phyloP scores from a whole-genome alignment of 2,888 invertebrate genomes.

The Orthosia incerta region DNA sequence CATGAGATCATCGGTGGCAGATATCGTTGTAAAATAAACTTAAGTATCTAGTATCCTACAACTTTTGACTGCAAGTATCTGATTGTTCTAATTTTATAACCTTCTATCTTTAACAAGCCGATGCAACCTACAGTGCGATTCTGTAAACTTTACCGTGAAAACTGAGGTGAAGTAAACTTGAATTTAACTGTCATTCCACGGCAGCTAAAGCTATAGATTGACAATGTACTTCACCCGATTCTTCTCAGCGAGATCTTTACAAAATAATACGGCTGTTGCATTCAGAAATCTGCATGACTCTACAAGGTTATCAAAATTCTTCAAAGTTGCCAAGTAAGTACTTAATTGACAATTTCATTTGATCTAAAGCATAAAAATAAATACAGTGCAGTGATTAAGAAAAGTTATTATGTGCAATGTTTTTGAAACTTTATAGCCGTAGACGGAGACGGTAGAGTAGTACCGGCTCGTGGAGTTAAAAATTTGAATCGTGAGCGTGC shows the following conservation, averaged over 20 bases:
- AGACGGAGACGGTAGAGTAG: conserved; percentile 39
- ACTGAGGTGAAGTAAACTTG: too few relatives aligned
- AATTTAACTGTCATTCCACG: too few relatives aligned
- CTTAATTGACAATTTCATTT: conserved; percentile 21
- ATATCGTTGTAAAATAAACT: too few relatives aligned
- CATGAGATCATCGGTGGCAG: too few relatives aligned
- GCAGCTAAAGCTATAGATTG: too few relatives aligned
- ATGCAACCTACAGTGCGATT: conserved; percentile 28
- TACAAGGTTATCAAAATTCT: conserved; percentile 12
- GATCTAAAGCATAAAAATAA: conserved; percentile 12
- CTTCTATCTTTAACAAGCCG: neutral
- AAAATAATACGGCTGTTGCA: conserved; percentile 30
- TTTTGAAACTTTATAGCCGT: conserved; percentile 23
- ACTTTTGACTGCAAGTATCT: too few relatives aligned
- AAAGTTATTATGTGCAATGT: conserved; percentile 57
- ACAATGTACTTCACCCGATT: too few relatives aligned
- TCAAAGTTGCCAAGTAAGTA: conserved; percentile 6
- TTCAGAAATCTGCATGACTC: conserved; percentile 6
- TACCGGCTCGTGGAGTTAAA: conserved; percentile 69
- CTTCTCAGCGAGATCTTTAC: too few relatives aligned
- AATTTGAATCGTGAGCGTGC: conserved; percentile 73
- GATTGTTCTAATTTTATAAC: too few relatives aligned
- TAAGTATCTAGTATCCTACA: too few relatives aligned
- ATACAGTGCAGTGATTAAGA: conserved; percentile 34
- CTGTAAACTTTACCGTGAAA: too few relatives aligned